These are phyloP conservation scores for Halcyon chelicuti DNA, from an alignment of 2,797 vertebrate genomes.

Conservation along the genomic window DNA sequence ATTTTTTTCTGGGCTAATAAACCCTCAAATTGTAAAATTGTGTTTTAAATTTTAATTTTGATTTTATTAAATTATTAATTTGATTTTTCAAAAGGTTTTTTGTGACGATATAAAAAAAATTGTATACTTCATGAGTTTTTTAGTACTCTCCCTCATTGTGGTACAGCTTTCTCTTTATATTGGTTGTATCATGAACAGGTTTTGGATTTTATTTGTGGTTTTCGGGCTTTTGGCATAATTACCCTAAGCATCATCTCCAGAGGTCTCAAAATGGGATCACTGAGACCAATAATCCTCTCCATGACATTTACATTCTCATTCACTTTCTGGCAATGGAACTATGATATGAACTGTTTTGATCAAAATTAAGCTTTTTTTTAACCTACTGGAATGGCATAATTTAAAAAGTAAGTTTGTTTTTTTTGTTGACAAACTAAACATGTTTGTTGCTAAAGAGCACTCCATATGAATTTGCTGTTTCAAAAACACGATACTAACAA, in stretches of 20 bases:
- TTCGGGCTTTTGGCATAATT: not conserved
- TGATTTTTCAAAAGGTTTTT: not conserved
- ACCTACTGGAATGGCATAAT: not conserved
- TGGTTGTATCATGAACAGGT: not conserved
- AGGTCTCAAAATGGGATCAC: not conserved
- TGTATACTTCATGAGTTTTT: not conserved
- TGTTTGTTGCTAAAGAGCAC: not conserved
- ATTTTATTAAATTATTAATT: not conserved
- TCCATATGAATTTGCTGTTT: not conserved
- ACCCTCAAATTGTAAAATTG: rapidly evolving
- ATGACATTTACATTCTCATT: not conserved
- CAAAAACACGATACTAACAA: not conserved
- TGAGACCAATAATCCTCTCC: not conserved
- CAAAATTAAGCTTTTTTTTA: not conserved
- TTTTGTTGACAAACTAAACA: not conserved
- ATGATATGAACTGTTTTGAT: not conserved
- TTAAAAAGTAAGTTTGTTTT: not conserved
- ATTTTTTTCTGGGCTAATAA: not conserved
- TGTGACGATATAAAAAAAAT: not conserved
- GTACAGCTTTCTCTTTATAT: not conserved
- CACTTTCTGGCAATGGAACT: not conserved
- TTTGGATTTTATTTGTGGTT: not conserved
- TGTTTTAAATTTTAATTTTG: not conserved
- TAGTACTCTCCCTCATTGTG: rapidly evolving
- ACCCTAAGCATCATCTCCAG: not conserved